Evolutionary conservation across 2,113 vertebrate genomes (phyloP).

Genomic region (Miniopterus natalensis): DNA sequence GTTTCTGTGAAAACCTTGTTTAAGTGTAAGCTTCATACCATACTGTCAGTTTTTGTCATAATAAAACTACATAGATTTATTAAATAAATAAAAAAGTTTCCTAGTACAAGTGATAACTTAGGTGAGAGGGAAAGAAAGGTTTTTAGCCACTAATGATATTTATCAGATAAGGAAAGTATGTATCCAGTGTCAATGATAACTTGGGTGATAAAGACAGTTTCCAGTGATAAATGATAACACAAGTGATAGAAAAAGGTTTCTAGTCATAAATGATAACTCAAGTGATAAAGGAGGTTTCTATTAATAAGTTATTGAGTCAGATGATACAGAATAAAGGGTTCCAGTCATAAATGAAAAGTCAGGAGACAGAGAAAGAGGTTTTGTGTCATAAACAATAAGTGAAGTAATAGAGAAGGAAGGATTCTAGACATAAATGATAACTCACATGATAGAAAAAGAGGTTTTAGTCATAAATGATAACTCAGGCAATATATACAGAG

Average conservation of each 20-base stretch:
- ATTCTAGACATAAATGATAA: background rate
- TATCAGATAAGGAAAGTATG: background rate
- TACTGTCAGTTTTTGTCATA: conserved; percentile 88
- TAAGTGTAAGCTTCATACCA: conserved; percentile 88
- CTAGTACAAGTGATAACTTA: background rate
- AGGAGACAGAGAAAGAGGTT: background rate
- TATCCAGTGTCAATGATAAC: background rate
- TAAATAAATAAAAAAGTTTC: background rate
- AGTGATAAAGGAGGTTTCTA: background rate
- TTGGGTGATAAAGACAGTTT: background rate
- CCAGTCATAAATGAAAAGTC: background rate
- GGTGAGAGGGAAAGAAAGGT: background rate
- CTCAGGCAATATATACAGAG: background rate
- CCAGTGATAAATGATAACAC: background rate
- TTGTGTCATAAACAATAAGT: background rate
- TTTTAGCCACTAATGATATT: background rate
- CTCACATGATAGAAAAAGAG: background rate
- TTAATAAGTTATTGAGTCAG: background rate
- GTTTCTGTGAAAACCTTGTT: conserved; percentile 88
- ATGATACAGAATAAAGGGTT: background rate
- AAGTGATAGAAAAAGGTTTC: background rate
- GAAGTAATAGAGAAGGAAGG: background rate
- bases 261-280: background rate
- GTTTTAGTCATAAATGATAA: background rate
- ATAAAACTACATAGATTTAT: conserved; percentile 92